These are phyloP conservation scores for Antechinus stuartii DNA, from an alignment of 2,113 vertebrate species.

Conservation along the genomic window DNA sequence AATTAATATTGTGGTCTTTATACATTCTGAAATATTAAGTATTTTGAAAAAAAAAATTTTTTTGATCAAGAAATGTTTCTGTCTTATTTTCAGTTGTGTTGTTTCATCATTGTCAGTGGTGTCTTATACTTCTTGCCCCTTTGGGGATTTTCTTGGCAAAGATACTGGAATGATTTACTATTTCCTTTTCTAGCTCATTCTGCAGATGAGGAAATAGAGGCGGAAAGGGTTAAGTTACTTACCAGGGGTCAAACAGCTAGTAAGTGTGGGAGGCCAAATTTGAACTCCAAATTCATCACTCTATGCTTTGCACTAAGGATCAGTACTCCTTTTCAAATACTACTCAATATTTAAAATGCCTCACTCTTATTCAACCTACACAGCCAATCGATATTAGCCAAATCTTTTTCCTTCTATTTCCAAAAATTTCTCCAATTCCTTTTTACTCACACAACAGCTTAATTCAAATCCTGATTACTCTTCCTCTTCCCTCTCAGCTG, in stretches of 20 bases:
- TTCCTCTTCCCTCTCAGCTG: background rate
- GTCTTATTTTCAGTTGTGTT: slow-evolving; percentile 1
- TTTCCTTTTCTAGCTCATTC: background rate
- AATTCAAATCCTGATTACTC: background rate
- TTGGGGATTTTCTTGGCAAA: background rate
- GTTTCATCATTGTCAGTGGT: background rate
- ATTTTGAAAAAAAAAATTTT: background rate
- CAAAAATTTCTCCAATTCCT: background rate
- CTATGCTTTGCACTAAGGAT: background rate
- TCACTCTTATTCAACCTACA: background rate
- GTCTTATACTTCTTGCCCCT: background rate
- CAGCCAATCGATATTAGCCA: background rate
- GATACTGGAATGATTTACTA: background rate
- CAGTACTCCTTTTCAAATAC: background rate
- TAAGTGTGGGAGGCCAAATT: no score
- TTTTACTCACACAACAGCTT: background rate
- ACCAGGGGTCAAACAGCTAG: no score
- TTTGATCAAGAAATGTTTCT: slow-evolving; percentile 11
- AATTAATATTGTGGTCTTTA: slow-evolving; percentile 25
- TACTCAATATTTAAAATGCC: background rate
- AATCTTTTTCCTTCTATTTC: background rate
- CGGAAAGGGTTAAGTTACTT: background rate
- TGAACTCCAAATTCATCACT: no score
- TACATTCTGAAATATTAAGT: slow-evolving; percentile 48
- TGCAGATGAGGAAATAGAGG: background rate